Conservation (phyloP, 2,888 invertebrate species). For the Microctonus aethiopoides region DNA sequence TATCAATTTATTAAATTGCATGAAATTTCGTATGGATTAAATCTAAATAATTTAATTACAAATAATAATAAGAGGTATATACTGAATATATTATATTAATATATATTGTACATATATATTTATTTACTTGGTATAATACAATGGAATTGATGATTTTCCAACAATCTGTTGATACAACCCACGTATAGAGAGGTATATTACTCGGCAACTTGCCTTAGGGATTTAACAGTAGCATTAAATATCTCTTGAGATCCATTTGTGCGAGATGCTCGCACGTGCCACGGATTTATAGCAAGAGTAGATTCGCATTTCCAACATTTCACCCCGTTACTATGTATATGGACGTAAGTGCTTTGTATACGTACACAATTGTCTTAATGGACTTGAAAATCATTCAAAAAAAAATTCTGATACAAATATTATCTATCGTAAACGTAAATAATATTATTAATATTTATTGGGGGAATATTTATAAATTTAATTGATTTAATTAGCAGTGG, state of each 20-base stretch:
- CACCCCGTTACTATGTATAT: conserved; percentile 56
- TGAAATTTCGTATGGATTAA: neutral
- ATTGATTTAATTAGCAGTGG: no score
- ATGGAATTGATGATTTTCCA: neutral
- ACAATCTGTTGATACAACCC: neutral
- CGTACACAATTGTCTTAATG: conserved; percentile 47
- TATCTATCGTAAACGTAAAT: no score
- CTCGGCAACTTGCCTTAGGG: neutral
- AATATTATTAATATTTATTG: no score
- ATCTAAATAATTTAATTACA: neutral
- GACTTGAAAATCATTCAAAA: conserved; percentile 49
- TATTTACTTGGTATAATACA: neutral
- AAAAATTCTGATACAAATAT: no score
- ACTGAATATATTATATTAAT: neutral
- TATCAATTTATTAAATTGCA: neutral
- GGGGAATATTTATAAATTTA: no score
- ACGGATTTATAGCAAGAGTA: conserved; percentile 21
- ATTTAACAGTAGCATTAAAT: conserved; percentile 23
- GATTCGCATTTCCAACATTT: conserved; percentile 27
- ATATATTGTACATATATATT: no score
- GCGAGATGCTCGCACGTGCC: conserved; percentile 29
- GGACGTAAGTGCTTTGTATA: conserved; percentile 50
- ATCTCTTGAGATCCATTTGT: conserved; percentile 26
- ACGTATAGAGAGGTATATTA: neutral
- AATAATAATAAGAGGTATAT: no score